Conservation (phyloP, 2,888 invertebrate genomes). For the Gryllus longicercus region DNA sequence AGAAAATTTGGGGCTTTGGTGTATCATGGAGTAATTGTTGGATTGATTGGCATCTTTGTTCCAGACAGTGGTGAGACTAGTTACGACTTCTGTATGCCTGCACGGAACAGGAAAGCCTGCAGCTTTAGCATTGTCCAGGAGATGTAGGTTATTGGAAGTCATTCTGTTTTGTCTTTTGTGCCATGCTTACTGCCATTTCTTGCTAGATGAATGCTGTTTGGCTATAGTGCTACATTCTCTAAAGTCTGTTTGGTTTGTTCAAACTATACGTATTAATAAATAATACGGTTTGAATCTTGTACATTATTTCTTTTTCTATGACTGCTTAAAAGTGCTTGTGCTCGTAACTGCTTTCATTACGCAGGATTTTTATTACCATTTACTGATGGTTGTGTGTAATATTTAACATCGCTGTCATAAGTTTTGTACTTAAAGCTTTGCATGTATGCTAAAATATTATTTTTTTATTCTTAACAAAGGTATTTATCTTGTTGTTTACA, state of each 20-base stretch:
- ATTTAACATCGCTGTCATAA: no score
- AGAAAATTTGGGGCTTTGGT: not conserved
- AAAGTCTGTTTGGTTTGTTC: not conserved
- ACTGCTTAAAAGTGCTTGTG: no score
- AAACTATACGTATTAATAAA: no score
- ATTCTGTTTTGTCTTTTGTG: conserved; percentile 17
- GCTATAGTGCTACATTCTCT: not conserved
- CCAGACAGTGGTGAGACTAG: conserved; percentile 17
- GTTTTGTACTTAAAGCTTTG: no score
- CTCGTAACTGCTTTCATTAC: no score
- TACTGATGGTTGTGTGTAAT: no score
- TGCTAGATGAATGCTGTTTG: not conserved
- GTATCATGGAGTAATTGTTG: conserved; percentile 17
- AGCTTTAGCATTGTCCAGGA: conserved; percentile 11
- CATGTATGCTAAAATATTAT: no score
- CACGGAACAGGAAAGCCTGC: conserved; percentile 6
- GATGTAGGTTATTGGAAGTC: conserved; percentile 11
- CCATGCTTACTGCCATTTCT: not conserved
- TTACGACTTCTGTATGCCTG: conserved; percentile 11
- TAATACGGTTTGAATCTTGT: no score
- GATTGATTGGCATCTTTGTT: conserved; percentile 17
- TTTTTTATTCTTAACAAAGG: no score
- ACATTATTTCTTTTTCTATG: no score
- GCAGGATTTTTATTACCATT: no score
- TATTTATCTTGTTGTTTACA: no score